phyloP scores from a whole-genome alignment of 53 echinoderm and acorn worm species.

The Echinarachnius parma region DNA sequence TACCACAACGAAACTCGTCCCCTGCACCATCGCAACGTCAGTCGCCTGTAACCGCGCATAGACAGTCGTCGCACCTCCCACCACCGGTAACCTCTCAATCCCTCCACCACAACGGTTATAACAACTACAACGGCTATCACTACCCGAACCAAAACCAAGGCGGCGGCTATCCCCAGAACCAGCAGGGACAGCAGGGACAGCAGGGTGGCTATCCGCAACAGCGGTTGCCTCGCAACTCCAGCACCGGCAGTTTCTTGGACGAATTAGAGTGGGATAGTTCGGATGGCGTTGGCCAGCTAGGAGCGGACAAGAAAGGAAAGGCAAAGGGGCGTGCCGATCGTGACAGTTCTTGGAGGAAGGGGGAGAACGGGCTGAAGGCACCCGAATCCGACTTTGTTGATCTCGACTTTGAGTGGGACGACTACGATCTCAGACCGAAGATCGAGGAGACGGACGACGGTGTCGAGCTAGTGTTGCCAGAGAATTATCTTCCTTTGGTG shows the following conservation, averaged over 20 bases:
- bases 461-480: slow-evolving; percentile 33
- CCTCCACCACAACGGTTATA: slow-evolving; percentile 31
- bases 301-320: slow-evolving; percentile 53
- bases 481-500: slow-evolving; percentile 78
- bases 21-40: no score
- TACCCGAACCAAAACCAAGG: slow-evolving; percentile 40
- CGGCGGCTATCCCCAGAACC: slow-evolving; percentile 4
- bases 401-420: slow-evolving; percentile 96
- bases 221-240: slow-evolving; percentile 39
- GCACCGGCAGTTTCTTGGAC: slow-evolving; percentile 51
- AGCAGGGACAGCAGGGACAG: slow-evolving; percentile 26
- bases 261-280: slow-evolving; percentile 99
- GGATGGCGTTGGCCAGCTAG: no score
- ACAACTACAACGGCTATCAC: neutral
- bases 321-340: slow-evolving; percentile 48
- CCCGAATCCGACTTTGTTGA: slow-evolving; percentile 56
- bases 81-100: neutral
- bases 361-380: slow-evolving; percentile 3
- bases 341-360: slow-evolving; percentile 37
- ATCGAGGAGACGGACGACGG: slow-evolving; percentile 74
- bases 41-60: no score
- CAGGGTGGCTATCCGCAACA: slow-evolving; percentile 40
- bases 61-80: slow-evolving; percentile 4
- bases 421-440: slow-evolving; percentile 84
- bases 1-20: no score